Base-by-base conservation (phyloP, 1,140 invertebrate genomes). In the Drosophila eugracilis region DNA sequence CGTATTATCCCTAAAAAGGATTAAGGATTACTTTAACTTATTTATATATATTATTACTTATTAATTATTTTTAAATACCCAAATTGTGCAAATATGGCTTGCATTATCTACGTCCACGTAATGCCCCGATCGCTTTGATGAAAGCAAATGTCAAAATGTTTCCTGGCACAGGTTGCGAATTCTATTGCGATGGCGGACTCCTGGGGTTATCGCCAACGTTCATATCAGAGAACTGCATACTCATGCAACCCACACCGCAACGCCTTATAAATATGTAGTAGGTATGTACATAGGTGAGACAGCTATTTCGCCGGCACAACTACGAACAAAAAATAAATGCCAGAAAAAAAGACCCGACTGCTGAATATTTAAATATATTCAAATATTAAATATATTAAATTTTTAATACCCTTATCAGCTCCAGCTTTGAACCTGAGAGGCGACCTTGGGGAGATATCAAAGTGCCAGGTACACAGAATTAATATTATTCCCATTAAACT, bases 61-160 rank as follows among this genome's bases (percentile, higher is more conserved):
- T n/a, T n/a, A n/a, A n/a, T n/a, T n/a, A n/a, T n/a, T n/a, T n/a
- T n/a, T n/a, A n/a, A n/a, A n/a, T n/a, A n/a, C n/a, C n/a, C n/a
- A n/a, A 17, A 47, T 19, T 26, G 19, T 42, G 19, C 17, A 41
- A 36, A 66, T 32, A 36, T 14, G 6, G 4, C 10, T 14, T 22
- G 54, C 26, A 24, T 24, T 60, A 62, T 62, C 26, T 34, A 4
- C 26, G 17, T 9, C 14, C 58, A 62, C 58, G 54, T 62, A 62
- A 59, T 24, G 10, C 24, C 17, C 24, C 21, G 24, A 59, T 26
- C 22, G 26, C 1, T 63, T 42, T 37, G 22, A 34, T 45, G n/a
- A 55, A 75, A 12, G 41, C 47, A 60, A 79, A 75, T 71, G 75
- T 78, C 78, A 79, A 86, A 79, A 76, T 79, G 57, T 79, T 84